Conservation (phyloP, 2,113 vertebrate species). For the Electrona antarctica region DNA sequence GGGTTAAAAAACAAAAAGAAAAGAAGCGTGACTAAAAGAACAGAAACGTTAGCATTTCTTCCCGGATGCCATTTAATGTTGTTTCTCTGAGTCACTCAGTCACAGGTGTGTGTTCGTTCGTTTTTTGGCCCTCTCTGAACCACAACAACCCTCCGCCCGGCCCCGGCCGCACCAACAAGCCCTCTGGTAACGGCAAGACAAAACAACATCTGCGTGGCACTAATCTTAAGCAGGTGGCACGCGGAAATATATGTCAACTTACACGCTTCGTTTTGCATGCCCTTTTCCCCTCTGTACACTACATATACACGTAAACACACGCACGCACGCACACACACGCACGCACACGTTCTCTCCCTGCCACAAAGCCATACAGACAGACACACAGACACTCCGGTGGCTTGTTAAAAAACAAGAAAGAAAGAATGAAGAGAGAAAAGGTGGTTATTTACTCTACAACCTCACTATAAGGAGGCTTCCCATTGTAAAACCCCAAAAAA, state of each 20-base stretch:
- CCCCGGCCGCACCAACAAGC: not conserved
- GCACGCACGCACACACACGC: slow-evolving; percentile 14
- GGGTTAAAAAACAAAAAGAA: not conserved
- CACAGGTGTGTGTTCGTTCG: not conserved
- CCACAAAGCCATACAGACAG: slow-evolving; percentile 14
- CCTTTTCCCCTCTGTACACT: slow-evolving; percentile 22
- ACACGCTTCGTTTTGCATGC: not conserved
- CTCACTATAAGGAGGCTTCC: slow-evolving; percentile 67
- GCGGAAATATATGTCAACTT: slow-evolving; percentile 26
- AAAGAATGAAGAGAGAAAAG: slow-evolving; percentile 46
- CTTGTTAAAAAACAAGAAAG: slow-evolving; percentile 57
- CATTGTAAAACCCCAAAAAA: slow-evolving; percentile 70
- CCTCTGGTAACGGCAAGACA: slow-evolving; percentile 27
- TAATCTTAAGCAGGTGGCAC: slow-evolving; percentile 51
- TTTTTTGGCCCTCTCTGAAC: not conserved
- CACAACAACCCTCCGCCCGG: not conserved
- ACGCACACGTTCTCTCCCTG: not conserved
- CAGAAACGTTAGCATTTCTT: too few relatives aligned
- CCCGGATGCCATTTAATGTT: not conserved
- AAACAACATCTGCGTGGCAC: slow-evolving; percentile 47
- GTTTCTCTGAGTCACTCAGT: not conserved
- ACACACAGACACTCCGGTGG: slow-evolving; percentile 30
- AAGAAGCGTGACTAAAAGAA: too few relatives aligned
- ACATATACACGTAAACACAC: not conserved
- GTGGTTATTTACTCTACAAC: slow-evolving; percentile 75